Evolutionary conservation across 2,113 vertebrate genomes (phyloP).

Genomic region (Esox niger): DNA sequence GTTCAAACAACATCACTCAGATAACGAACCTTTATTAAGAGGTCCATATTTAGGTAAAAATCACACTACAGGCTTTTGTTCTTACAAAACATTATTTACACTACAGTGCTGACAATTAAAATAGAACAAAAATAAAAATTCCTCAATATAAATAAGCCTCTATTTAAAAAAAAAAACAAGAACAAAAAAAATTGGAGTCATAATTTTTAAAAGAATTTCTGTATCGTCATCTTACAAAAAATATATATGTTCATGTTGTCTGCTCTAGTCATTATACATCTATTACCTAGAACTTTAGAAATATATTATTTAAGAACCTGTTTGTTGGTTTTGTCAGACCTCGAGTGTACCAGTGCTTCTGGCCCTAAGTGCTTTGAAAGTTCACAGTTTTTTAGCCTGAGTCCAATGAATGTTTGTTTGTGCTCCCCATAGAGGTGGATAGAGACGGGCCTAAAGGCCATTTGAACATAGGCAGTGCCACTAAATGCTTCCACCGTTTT

Average conservation of each 20-base stretch:
- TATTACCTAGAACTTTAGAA: conserved; percentile 81
- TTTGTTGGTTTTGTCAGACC: conserved; percentile 72
- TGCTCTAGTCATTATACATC: conserved; percentile 78
- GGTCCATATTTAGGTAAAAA: conserved; percentile 97
- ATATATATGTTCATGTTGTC: conserved; percentile 85
- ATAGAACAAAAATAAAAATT: conserved; percentile 56
- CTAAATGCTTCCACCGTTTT: too few relatives aligned
- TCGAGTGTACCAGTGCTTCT: conserved; percentile 83
- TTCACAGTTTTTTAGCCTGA: neutral
- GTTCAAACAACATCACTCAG: conserved; percentile 47
- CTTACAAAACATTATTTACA: conserved; percentile 92
- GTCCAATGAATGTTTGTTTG: too few relatives aligned
- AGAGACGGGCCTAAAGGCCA: too few relatives aligned
- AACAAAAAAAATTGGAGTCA: conserved; percentile 80
- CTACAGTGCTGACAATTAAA: conserved; percentile 96
- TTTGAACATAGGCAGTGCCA: too few relatives aligned
- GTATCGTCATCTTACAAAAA: conserved; percentile 93
- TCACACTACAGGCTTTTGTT: conserved; percentile 89
- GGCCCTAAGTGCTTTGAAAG: conserved; percentile 82
- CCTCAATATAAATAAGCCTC: conserved; percentile 92
- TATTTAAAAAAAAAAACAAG: conserved; percentile 78
- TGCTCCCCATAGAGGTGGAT: too few relatives aligned
- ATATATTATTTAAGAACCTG: conserved; percentile 77
- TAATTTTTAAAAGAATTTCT: conserved; percentile 77
- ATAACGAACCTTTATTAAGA: conserved; percentile 91